phyloP scores from a whole-genome alignment of 2,797 vertebrate genomes.

The Chrosomus eos region DNA sequence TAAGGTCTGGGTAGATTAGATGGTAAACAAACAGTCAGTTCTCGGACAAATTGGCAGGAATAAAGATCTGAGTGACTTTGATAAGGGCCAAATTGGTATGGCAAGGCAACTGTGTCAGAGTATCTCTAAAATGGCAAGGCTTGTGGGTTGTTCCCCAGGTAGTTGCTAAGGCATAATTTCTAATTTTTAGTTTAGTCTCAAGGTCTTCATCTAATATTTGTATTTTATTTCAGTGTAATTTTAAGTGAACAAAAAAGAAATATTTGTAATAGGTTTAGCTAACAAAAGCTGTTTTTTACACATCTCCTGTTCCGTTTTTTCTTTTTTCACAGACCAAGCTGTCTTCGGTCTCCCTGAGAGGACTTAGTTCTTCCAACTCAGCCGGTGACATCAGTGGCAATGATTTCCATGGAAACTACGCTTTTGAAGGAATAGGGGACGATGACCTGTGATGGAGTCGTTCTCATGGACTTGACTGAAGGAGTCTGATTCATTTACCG shows the following conservation, averaged over 20 bases:
- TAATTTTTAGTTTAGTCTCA: too few species aligned
- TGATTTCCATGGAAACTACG: slow-evolving; percentile 96
- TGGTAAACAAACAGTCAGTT: not conserved
- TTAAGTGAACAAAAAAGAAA: too few species aligned
- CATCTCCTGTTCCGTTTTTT: not conserved
- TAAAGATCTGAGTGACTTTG: not conserved
- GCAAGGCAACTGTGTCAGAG: not conserved
- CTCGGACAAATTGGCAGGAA: not conserved
- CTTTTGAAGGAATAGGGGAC: slow-evolving; percentile 98
- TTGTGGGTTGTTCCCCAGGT: not conserved
- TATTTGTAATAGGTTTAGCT: not conserved
- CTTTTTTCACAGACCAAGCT: slow-evolving; percentile 87
- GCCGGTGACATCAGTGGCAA: slow-evolving; percentile 86
- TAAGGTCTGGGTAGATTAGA: not conserved
- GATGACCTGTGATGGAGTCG: slow-evolving; percentile 88
- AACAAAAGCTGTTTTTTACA: not conserved
- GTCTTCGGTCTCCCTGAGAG: slow-evolving; percentile 91
- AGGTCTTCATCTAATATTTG: not conserved
- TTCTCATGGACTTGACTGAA: slow-evolving; percentile 48
- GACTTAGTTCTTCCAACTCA: slow-evolving; percentile 92
- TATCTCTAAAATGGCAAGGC: not conserved
- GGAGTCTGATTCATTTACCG: slow-evolving; percentile 14
- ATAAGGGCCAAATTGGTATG: not conserved
- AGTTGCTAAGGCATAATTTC: too few species aligned
- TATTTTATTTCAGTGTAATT: not conserved